These are phyloP conservation scores for Ceratina australensis DNA, from an alignment of 1,140 invertebrate genomes.

Conservation along the genomic window DNA sequence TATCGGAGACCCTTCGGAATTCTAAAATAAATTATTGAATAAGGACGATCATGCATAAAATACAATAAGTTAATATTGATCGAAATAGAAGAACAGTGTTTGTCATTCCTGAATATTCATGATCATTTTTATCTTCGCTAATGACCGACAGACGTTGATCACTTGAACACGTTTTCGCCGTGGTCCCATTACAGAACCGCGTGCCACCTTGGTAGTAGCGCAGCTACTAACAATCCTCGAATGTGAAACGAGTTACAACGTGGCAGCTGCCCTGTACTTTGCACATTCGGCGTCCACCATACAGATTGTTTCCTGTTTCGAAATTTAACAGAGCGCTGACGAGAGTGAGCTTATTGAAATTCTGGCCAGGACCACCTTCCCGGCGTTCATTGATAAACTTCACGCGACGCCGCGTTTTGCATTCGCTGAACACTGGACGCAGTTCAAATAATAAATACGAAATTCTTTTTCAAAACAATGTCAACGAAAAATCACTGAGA, in stretches of 20 bases:
- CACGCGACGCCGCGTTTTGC: not conserved
- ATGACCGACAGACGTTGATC: not conserved
- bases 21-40: too few species aligned
- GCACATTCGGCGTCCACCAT: slow-evolving; percentile 4
- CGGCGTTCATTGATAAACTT: slow-evolving; percentile 23
- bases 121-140: not conserved
- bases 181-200: not conserved
- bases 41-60: too few species aligned
- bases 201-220: not conserved
- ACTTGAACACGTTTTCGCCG: slow-evolving; percentile 2
- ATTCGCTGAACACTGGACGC: slow-evolving; percentile 2
- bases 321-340: slow-evolving; percentile 14
- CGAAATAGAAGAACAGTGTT: too few species aligned
- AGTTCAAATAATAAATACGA: not conserved
- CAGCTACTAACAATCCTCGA: slow-evolving; percentile 15
- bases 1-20: too few species aligned
- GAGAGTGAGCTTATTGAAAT: slow-evolving; percentile 25
- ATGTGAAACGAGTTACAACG: slow-evolving; percentile 5
- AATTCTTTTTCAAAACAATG: not conserved
- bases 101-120: too few species aligned
- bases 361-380: not conserved
- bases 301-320: slow-evolving; percentile 18
- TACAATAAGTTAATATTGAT: too few species aligned
- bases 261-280: not conserved
- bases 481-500: not conserved